Conservation (phyloP, 37 sponge, comb jelly and placozoan species). For the Spongilla lacustris region DNA sequence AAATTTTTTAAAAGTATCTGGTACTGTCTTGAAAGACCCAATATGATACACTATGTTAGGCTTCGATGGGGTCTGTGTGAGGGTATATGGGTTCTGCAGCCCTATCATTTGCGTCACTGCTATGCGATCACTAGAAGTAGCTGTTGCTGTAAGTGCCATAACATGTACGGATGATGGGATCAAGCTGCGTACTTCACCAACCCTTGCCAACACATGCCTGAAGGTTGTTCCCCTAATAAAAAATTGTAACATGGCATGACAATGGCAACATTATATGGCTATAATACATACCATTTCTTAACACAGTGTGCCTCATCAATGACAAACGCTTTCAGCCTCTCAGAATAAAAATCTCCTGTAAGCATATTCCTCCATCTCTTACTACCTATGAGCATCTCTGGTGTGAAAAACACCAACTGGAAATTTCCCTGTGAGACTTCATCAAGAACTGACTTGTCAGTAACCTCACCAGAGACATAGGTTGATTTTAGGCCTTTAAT, state of each 20-base stretch:
- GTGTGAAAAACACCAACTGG: conserved; percentile 33
- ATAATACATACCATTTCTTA: conserved; percentile 37
- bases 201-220: neutral
- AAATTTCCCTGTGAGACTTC: neutral
- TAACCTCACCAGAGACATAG: neutral
- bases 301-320: conserved; percentile 48
- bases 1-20: neutral
- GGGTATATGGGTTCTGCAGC: conserved; percentile 1
- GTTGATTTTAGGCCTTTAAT: conserved; percentile 2
- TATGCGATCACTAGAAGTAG: neutral
- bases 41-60: conserved; percentile 8
- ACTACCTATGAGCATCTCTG: conserved; percentile 3
- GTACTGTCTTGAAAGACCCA: neutral
- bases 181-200: conserved; percentile 43
- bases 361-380: conserved; percentile 15
- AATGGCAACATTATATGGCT: neutral
- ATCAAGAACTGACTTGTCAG: neutral
- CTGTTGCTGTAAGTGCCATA: conserved; percentile 52
- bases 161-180: conserved; percentile 1
- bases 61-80: neutral
- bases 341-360: neutral
- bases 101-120: conserved; percentile 25
- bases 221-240: conserved; percentile 28
- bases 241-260: neutral
- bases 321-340: conserved; percentile 22